Base-by-base conservation (phyloP, 2,888 invertebrate genomes). In the Drosophila longiperda region DNA sequence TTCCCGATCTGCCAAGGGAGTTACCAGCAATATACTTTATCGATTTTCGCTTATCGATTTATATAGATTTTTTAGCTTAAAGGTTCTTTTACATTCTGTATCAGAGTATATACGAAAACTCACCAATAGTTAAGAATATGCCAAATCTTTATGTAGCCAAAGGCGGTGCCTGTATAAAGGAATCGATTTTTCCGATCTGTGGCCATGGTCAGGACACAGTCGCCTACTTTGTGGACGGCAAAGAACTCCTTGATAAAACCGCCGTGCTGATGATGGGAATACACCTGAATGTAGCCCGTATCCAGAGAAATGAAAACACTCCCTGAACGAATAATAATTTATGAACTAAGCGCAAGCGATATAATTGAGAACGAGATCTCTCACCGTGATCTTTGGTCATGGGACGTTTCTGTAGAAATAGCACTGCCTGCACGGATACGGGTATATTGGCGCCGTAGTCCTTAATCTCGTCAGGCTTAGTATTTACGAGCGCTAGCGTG, bases 81-180 rank as follows among this genome's bases (percentile, higher is more conserved):
- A 15, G 1, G 48, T 40, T 40, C 9, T 9, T n/a, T 40, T 17
- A 38, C 8, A 1, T 38, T 38, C 38, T 17, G 38, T 38, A 17
- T 38, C 38, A 7, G 8, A 38, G 38, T 15, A 8, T 23, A 45
- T 15, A 15, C 26, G 6, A 12, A 4, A 17, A 85, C 91, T 90
- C 79, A 93, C 93, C 95, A 94, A 84, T 95, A 97, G 91, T 96
- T 96, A 60, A 93, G 94, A 90, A 97, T 94, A 52, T 96, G 94
- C 97, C 97, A 97, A 26, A 96, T 95, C 93, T 97, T 97, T 61
- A 97, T 94, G 88, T 97, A 97, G 3, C 97, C 97, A 67, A 94
- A 93, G 0, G 96, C 95, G 66, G 94, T 94, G 91, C 96, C 97
- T 53, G 95, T 95, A 91, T 96, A 95, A 7, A 98, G 94, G 90